phyloP scores from a whole-genome alignment of 2,888 invertebrate genomes.

The Lymantria monacha region DNA sequence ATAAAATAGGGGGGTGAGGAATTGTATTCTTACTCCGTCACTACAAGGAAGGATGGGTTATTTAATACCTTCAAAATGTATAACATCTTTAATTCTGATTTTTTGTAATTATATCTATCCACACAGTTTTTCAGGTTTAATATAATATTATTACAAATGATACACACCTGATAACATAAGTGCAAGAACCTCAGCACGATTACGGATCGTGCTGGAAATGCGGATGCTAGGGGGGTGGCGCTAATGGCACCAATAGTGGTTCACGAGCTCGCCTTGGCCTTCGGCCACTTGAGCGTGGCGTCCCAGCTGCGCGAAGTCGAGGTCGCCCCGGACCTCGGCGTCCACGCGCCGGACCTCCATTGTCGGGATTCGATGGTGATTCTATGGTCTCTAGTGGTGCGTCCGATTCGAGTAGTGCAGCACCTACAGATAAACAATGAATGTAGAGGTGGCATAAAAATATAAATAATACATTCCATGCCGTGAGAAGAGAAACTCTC shows the following conservation, averaged over 20 bases:
- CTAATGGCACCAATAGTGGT: slow-evolving; percentile 77
- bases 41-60: no score
- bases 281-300: slow-evolving; percentile 37
- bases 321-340: slow-evolving; percentile 34
- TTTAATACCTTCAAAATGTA: no score
- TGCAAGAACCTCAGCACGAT: neutral
- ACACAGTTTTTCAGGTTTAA: no score
- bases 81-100: no score
- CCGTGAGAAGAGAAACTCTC: no score
- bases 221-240: slow-evolving; percentile 64
- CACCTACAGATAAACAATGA: slow-evolving; percentile 37
- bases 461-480: no score
- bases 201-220: neutral
- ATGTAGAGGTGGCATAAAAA: no score
- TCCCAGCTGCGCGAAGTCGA: slow-evolving; percentile 40
- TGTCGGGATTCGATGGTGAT: slow-evolving; percentile 6
- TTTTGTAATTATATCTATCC: no score
- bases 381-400: slow-evolving; percentile 52
- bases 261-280: slow-evolving; percentile 63
- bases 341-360: slow-evolving; percentile 3
- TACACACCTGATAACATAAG: neutral
- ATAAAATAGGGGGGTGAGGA: no score
- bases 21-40: no score
- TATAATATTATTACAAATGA: no score
- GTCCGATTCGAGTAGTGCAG: slow-evolving; percentile 59